Base-by-base conservation (phyloP, 2,888 invertebrate species). In the Melitaea athalia region DNA sequence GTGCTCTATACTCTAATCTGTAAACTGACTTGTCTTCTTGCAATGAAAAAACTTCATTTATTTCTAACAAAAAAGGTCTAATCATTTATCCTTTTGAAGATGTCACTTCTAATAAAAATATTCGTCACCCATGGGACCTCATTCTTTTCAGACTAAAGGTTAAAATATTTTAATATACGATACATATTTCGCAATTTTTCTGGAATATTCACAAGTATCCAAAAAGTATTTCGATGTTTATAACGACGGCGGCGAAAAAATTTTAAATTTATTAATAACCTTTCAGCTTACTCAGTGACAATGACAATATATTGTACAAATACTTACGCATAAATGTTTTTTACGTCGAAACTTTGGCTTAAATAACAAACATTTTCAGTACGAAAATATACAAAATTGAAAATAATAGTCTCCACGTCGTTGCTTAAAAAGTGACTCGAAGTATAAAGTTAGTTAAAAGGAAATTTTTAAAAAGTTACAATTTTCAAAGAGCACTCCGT, bases 361-460 rank as follows among this genome's bases (percentile, higher is more conserved):
- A 14, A 57, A 57, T n/a, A 57, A 15, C 6, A 8, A 15, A 57
- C 38, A 38, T 42, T 33, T 59, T 53, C 59, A 60, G 59, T 47
- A 43, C 52, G 14, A 61, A 55, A 66, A 61, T 52, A 33, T 45
- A 33, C 60, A 53, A 60, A 66, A 66, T 60, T 53, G 33, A 60
- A 60, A 60, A 52, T 52, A 66, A 60, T 60, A 45, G 65, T 59
- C 31, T 61, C 59, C 65, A 60, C 52, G 59, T 42, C 52, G 42
- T 45, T 53, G 38, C 60, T 66, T 47, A 66, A 66, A 65, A 60
- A 66, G 45, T 53, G 52, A 45, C 60, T 52, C 15, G 31, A 47
- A 47, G 61, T 61, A 61, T 60, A 45, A 66, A 66, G 45, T 60
- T 66, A 60, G 65, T 60, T 66, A 66, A 66, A 66, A 66, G 65